Evolutionary conservation across 2,888 invertebrate species (phyloP), one percentile per base, ranked within the genome.

Genomic region (Papilio demoleus): DNA sequence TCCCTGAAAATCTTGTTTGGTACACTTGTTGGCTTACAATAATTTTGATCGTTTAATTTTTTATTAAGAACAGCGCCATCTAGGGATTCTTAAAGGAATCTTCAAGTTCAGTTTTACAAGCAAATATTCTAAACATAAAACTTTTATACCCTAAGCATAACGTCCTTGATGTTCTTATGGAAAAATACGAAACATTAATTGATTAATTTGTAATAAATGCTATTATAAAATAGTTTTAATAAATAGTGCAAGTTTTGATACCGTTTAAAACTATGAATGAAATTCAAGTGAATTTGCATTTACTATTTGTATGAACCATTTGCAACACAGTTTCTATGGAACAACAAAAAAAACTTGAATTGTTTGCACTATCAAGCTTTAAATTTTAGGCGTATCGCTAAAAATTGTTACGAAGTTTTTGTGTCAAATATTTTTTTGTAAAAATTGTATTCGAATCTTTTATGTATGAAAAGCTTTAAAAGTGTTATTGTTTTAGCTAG

Each of bases 401-500:
- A 65, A 65, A 42, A 31, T 9, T 22, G 8, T 58, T 42, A 24
- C 24, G 11, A 53, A 40, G 9, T 42, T 42, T 38, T 60, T 14
- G 36, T 27, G 14, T 50, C 31, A 62, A 40, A 56, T 58, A 31
- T 65, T 56, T 40, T 65, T 58, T 27, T 59, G 50, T 36, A 65
- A 45, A 59, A 64, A 19, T 56, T 42, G 17, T 11, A 42, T 65
- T 38, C 50, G n/a, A 47, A 19, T 59, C 19, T 60, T 62, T 19
- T 67, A 19, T 60, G 66, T 61, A n/a, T 61, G 60, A 59, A 61
- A 67, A 60, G 60, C 56, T 66, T 67, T 67, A 61, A 66, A 69
- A 47, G 62, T 53, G 47, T 67, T 66, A 71, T 56, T 69, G 68
- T 71, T 69, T 40, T 38, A 34, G 36, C 45, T 56, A 56, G 17